Percentiles rank a stretch among this genome's conserved stretches.
These are phyloP conservation scores for Littorina saxatilis DNA, from an alignment of 1,140 invertebrate genomes.

Conservation along the genomic window DNA sequence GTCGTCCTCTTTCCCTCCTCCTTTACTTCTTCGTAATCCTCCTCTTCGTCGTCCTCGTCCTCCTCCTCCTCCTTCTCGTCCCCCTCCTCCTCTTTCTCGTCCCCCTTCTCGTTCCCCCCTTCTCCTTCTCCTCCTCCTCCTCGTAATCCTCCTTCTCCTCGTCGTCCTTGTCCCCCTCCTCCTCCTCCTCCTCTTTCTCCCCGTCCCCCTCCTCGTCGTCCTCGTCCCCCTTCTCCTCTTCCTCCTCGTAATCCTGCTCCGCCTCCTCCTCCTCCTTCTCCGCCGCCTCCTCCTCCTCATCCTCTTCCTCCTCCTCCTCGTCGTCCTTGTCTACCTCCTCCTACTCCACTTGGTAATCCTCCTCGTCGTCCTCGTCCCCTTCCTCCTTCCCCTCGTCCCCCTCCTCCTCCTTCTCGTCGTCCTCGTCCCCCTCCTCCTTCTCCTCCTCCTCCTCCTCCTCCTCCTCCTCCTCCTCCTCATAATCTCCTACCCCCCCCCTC, in stretches of 20 bases:
- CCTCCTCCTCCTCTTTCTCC: not conserved
- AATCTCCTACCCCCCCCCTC: not conserved
- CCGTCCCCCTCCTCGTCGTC: not conserved
- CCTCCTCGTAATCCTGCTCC: too few species aligned
- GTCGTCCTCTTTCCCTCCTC: slow-evolving; percentile 7
- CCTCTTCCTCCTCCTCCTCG: not conserved
- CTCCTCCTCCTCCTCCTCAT: too few species aligned
- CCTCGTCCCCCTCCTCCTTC: too few species aligned
- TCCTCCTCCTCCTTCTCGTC: not conserved
- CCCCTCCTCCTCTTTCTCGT: too few species aligned
- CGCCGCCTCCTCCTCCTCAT: too few species aligned
- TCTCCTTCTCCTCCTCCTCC: not conserved
- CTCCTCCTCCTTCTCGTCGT: not conserved
- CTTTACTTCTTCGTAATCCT: not conserved
- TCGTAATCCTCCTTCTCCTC: too few species aligned
- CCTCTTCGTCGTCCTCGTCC: not conserved
- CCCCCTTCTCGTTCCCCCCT: too few species aligned
- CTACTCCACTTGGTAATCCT: not conserved
- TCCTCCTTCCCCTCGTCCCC: too few species aligned
- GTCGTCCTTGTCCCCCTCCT: not conserved
- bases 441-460: too few species aligned
- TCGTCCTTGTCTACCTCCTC: not conserved
- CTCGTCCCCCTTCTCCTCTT: not conserved
- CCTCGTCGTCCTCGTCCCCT: not conserved
- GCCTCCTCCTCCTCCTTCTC: too few species aligned